Evolutionary conservation across 2,888 invertebrate genomes (phyloP).

Genomic region (Cactoblastis cactorum): DNA sequence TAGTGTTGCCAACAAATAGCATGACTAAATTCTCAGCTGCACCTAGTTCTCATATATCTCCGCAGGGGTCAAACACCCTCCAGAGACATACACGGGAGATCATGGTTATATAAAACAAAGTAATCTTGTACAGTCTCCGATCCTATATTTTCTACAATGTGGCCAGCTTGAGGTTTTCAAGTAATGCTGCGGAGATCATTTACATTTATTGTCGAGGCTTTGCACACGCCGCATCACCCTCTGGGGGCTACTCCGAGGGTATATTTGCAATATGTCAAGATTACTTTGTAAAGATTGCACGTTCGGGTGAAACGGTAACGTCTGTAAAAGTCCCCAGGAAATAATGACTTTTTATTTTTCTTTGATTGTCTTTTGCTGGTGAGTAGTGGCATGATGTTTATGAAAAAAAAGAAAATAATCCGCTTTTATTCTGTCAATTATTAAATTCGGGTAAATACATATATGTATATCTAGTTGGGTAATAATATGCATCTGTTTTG

Average conservation of each 20-base stretch:
- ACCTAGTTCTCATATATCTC: neutral
- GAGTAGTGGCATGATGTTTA: no score
- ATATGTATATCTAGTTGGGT: no score
- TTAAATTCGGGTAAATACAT: no score
- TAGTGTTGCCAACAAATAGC: no score
- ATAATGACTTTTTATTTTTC: neutral
- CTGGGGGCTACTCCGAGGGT: neutral
- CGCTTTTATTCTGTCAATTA: no score
- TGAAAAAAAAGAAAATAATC: no score
- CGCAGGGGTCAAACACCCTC: neutral
- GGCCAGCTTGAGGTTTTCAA: neutral
- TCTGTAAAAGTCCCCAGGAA: neutral
- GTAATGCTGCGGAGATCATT: neutral
- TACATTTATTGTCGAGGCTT: conserved; percentile 1
- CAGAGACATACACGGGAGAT: no score
- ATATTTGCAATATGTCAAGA: conserved; percentile 1
- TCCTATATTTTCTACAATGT: neutral
- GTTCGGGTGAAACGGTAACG: neutral
- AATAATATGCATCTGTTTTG: no score
- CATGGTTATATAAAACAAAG: neutral
- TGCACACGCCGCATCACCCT: conserved; percentile 20
- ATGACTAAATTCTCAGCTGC: no score
- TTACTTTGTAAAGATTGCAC: conserved; percentile 1
- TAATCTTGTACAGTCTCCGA: neutral
- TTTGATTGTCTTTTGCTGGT: no score